Evolutionary conservation across 2,888 invertebrate genomes (phyloP).

Genomic region (Himalopsyche kuldschensis): DNA sequence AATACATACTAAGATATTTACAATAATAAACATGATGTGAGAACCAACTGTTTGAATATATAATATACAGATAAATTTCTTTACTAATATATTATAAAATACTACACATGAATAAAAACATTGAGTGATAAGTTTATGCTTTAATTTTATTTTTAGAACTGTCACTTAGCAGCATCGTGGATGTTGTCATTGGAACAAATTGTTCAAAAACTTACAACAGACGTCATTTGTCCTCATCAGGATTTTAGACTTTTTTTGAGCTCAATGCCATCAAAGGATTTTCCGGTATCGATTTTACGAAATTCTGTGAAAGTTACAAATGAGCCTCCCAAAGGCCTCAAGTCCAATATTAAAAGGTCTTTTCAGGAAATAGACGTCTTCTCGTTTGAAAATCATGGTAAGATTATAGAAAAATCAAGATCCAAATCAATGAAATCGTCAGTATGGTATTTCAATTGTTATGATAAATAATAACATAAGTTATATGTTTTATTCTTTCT

Average conservation of each 20-base stretch:
- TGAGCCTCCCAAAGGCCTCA: slow-evolving; percentile 89
- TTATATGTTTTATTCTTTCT: slow-evolving; percentile 28
- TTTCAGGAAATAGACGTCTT: slow-evolving; percentile 75
- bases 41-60: no score
- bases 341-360: slow-evolving; percentile 85
- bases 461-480: background rate
- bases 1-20: background rate
- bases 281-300: slow-evolving; percentile 89
- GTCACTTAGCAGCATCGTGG: slow-evolving; percentile 93
- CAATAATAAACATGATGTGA: no score
- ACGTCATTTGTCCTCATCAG: slow-evolving; percentile 65
- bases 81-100: no score
- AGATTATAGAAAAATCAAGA: slow-evolving; percentile 40
- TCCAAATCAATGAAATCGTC: background rate
- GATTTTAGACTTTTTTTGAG: slow-evolving; percentile 85
- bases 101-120: no score
- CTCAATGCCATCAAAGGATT: slow-evolving; percentile 83
- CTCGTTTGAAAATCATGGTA: slow-evolving; percentile 81
- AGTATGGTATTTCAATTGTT: background rate
- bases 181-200: slow-evolving; percentile 82
- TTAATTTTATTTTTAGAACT: slow-evolving; percentile 66
- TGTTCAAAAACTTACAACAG: slow-evolving; percentile 71
- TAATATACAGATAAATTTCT: no score
- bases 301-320: slow-evolving; percentile 94
- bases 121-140: no score